Evolutionary conservation across 2,113 vertebrate species (phyloP), one percentile per base, ranked within the genome.

Genomic region (Trichomycterus rosablanca): DNA sequence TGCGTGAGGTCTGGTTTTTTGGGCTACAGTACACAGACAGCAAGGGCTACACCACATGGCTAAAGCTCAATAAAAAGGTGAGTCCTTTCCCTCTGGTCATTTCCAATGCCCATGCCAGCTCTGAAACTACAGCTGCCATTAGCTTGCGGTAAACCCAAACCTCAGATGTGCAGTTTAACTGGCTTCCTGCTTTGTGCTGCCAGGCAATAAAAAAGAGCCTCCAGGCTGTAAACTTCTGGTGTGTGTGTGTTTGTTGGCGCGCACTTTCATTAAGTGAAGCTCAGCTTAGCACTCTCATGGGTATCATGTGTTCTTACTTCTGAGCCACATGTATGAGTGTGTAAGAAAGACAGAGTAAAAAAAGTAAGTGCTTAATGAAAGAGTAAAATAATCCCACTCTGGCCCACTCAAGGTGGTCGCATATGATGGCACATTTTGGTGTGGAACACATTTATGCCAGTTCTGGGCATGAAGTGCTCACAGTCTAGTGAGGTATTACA

Each of bases 11-110:
- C 22, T 98, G 95, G 95, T 98, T 98, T 87, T 98, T 98, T 74
- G 95, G 95, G 28, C 86, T 98, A 1, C 95, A 98, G 76, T 98
- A 98, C 50, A 87, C 92, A 70, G 95, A 98, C 84, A 96, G 94
- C 73, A 97, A 98, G 85, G 94, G 94, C 63, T 98, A 97, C 75
- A 89, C 83, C 73, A 98, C 95, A 3, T 98, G 95, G 95, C 84
- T 98, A 63, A 98, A 98, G 75, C 84, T 98, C 68, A 97, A 97
- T 78, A 98, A 97, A 82, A 98, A 98, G 93, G 95, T 96, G 69
- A 76, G 78, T 5, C 1, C 26, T 49, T 37, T 16, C 9, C n/a
- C 5, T 3, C 5, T 5, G 26, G 2, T 15, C 28, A 4, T 55
- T 54, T 54, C 51, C 61, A 46, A 16, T 35, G 20, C 14, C 30